phyloP scores from a whole-genome alignment of 2,888 invertebrate genomes.

The Eristalis arbustorum region DNA sequence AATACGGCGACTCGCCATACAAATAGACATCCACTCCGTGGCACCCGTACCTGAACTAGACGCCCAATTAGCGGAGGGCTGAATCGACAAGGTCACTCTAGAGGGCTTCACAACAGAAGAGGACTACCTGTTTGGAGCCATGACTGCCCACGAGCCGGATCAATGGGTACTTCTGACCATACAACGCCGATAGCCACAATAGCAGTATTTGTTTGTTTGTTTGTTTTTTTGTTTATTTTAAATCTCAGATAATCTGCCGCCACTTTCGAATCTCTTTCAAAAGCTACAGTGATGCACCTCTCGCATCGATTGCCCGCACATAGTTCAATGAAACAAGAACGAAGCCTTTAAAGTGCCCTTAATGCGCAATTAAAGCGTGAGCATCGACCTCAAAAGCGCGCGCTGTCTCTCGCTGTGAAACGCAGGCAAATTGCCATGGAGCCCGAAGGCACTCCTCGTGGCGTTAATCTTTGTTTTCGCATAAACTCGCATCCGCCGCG shows the following conservation, averaged over 20 bases:
- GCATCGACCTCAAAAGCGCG: neutral
- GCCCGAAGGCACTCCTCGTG: conserved; percentile 2
- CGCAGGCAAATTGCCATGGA: neutral
- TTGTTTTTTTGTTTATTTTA: too few species aligned
- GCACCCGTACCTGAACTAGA: too few species aligned
- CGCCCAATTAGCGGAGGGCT: too few species aligned
- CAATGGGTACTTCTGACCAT: too few species aligned
- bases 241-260: neutral
- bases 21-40: too few species aligned
- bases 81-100: too few species aligned
- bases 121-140: too few species aligned
- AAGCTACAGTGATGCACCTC: neutral
- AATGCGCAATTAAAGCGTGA: neutral
- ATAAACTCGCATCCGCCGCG: neutral
- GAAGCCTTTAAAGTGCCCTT: neutral
- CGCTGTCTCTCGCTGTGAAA: neutral
- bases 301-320: neutral
- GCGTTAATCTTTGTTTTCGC: neutral
- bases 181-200: too few species aligned
- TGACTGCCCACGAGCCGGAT: too few species aligned
- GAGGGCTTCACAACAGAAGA: too few species aligned
- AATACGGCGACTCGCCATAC: too few species aligned
- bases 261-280: neutral
- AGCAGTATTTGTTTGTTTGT: too few species aligned
- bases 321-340: neutral